A percentile compares a stretch with the other conserved stretches of the same genome.
phyloP scores from a whole-genome alignment of 2,113 vertebrate genomes.

The Rousettus leschenaultii region DNA sequence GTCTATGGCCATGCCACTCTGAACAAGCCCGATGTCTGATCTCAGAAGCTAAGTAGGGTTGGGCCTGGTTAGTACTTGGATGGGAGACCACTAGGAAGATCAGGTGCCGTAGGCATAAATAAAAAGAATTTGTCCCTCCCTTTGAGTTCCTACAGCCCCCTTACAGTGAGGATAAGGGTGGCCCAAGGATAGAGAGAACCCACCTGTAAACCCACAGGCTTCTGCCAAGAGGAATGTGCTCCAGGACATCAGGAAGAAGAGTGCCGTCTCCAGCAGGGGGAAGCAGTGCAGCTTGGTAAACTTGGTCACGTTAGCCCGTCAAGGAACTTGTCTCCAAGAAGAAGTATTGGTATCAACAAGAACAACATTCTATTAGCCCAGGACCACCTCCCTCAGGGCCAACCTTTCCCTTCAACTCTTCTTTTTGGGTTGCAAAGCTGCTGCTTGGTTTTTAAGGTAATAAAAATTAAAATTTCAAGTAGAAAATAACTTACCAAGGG shows the following conservation, averaged over 20 bases:
- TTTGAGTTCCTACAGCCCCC: background rate
- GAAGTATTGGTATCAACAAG: background rate
- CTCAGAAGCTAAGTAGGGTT: no score
- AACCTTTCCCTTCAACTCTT: background rate
- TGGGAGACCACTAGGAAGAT: no score
- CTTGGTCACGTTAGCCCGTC: slow-evolving; percentile 93
- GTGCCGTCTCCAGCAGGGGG: slow-evolving; percentile 97
- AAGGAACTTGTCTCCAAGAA: slow-evolving; percentile 78
- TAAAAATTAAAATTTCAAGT: background rate
- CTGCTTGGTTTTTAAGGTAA: background rate
- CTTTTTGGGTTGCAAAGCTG: background rate
- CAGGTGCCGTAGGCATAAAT: no score
- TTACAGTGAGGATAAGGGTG: background rate
- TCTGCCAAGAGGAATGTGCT: slow-evolving; percentile 98
- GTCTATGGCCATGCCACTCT: no score
- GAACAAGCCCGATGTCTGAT: no score
- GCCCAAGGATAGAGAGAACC: slow-evolving; percentile 45
- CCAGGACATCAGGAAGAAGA: slow-evolving; percentile 99
- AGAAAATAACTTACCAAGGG: background rate
- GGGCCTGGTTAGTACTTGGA: no score
- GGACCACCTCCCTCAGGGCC: background rate
- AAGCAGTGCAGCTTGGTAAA: slow-evolving; percentile 99
- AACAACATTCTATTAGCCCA: background rate
- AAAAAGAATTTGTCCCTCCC: no score
- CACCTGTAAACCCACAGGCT: slow-evolving; percentile 98